These are phyloP conservation scores for Callyntrura sp. DNA, from an alignment of 2,888 invertebrate genomes.

Conservation along the genomic window DNA sequence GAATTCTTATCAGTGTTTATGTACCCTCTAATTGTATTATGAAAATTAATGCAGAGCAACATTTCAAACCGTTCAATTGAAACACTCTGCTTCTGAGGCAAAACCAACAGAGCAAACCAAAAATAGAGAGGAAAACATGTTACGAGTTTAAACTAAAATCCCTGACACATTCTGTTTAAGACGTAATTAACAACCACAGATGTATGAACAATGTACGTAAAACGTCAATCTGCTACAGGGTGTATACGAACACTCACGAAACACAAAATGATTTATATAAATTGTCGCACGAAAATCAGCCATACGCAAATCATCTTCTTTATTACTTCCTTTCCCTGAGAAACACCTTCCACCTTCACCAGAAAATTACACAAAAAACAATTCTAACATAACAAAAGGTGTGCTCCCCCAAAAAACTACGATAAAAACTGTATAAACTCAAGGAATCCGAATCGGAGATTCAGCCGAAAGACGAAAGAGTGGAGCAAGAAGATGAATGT, in stretches of 20 bases:
- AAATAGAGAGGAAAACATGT: no score
- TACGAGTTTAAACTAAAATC: no score
- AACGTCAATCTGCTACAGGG: no score
- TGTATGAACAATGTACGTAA: no score
- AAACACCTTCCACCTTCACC: neutral
- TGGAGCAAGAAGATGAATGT: constrained; percentile 21
- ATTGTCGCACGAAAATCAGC: neutral
- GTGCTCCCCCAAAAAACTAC: no score
- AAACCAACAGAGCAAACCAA: neutral
- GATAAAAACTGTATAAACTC: neutral
- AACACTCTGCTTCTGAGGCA: no score
- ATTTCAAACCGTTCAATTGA: neutral
- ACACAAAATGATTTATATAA: neutral
- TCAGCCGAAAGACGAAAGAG: neutral
- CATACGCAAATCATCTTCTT: neutral
- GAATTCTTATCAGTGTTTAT: no score
- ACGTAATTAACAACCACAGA: no score
- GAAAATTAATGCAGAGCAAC: neutral
- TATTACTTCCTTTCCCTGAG: neutral
- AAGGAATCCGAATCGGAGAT: neutral
- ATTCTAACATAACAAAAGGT: neutral
- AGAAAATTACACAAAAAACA: neutral
- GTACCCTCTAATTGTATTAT: no score
- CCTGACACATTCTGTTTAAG: no score
- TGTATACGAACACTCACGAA: neutral